phyloP scores from a whole-genome alignment of 1,140 invertebrate genomes.

The Mylabris phalerata region DNA sequence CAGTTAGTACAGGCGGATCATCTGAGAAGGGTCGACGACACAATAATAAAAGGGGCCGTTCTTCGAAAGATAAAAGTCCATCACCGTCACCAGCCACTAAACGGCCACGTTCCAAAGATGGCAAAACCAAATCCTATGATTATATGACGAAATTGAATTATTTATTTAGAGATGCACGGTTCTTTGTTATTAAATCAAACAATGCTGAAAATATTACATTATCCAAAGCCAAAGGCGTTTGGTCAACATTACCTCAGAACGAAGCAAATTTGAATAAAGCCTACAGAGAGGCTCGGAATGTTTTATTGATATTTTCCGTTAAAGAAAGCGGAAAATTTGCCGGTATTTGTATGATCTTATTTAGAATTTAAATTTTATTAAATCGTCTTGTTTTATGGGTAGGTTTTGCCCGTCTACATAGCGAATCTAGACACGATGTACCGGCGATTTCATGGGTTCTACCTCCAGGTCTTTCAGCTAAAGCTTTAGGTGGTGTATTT shows the following conservation, averaged over 20 bases:
- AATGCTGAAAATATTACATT: slow-evolving; percentile 94
- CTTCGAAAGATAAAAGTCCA: slow-evolving; percentile 46
- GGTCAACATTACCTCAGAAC: slow-evolving; percentile 96
- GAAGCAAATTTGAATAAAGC: slow-evolving; percentile 94
- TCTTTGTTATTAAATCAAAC: slow-evolving; percentile 97
- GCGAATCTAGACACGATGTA: slow-evolving; percentile 82
- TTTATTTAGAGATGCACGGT: slow-evolving; percentile 88
- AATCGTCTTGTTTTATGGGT: no score
- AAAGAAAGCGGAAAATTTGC: slow-evolving; percentile 93
- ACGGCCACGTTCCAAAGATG: slow-evolving; percentile 49
- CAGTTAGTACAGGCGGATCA: slow-evolving; percentile 56
- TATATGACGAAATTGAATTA: slow-evolving; percentile 89
- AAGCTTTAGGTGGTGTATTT: slow-evolving; percentile 91
- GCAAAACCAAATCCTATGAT: slow-evolving; percentile 64
- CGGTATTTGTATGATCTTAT: slow-evolving; percentile 36
- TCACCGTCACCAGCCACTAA: slow-evolving; percentile 45
- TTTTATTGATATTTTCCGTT: slow-evolving; percentile 93
- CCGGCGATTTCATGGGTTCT: slow-evolving; percentile 90
- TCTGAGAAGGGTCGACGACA: slow-evolving; percentile 45
- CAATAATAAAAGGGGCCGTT: background rate
- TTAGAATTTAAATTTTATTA: no score
- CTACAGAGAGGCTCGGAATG: slow-evolving; percentile 85
- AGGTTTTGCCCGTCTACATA: slow-evolving; percentile 80
- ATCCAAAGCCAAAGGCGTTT: slow-evolving; percentile 92
- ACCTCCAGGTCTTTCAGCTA: slow-evolving; percentile 86